Evolutionary conservation across 2,797 vertebrate species (phyloP), one percentile per base, ranked within the genome.

Genomic region (Sebastes iracundus): DNA sequence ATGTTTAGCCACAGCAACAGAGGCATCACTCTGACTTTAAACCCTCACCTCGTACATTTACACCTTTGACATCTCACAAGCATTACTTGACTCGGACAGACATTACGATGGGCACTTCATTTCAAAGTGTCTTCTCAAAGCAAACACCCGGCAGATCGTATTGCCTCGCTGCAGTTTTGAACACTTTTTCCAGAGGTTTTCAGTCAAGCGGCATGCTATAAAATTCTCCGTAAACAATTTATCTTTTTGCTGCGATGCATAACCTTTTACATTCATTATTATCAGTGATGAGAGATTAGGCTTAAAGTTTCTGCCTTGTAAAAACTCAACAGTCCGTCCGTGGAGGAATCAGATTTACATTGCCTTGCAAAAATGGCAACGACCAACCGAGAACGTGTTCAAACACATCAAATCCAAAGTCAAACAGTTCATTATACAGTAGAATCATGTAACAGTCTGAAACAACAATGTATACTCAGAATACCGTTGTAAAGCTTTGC

Each of bases 251-350:
- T 85, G 60, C 38, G 22, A 86, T 86, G 89, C 87, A 90, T 89
- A 89, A 89, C 78, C 71, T 73, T 93, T 90, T 94, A 95, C 95
- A 95, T 94, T 95, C 93, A 93, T 82, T 59, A 92, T 91, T 59
- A 92, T 91, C 88, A 90, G 79, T 78, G 79, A 85, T 73, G 59
- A 85, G 59, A 84, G 72, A 75, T 87, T 69, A 79, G 86, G 83
- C 74, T 76, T 74, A 81, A 84, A 88, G 83, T 83, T 74, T 87
- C 72, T 70, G 75, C 82, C 86, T 85, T 11, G 59, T 87, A 79
- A 89, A 88, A 90, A 86, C 66, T 85, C 72, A 81, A 88, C 71
- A 77, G 76, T 87, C 66, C 6, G 8, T 80, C 77, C 30, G 27
- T 14, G 20, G 23, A 86, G 84, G 72, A 88, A 35, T 73, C 70